Percentiles rank a stretch among this genome's conserved stretches.
phyloP scores from a whole-genome alignment of 92 coral and sea anemone genomes.

The Umimayanthus kanabou region DNA sequence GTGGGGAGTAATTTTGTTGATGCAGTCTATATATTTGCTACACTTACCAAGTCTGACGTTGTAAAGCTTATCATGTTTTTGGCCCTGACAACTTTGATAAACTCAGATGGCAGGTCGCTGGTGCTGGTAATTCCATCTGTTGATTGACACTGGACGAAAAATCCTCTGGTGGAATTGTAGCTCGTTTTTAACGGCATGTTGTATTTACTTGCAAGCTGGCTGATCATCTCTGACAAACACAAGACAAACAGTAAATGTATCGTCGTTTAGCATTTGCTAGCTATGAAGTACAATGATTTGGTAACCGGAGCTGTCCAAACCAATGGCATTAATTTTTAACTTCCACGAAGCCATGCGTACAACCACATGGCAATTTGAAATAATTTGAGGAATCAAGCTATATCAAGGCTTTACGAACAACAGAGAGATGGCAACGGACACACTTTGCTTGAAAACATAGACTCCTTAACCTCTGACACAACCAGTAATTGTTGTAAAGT shows the following conservation, averaged over 20 bases:
- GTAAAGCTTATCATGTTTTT: slow-evolving; percentile 78
- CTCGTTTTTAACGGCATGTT: slow-evolving; percentile 88
- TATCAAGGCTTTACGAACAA: no score
- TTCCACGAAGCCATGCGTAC: no score
- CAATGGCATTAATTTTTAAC: no score
- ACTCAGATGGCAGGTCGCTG: slow-evolving; percentile 77
- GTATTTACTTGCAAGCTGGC: slow-evolving; percentile 82
- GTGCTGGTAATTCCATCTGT: slow-evolving; percentile 65
- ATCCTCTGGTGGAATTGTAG: slow-evolving; percentile 91
- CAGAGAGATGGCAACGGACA: no score
- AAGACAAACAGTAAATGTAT: neutral
- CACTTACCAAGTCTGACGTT: slow-evolving; percentile 87
- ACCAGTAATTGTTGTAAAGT: no score
- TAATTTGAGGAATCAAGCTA: no score
- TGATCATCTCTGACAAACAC: slow-evolving; percentile 71
- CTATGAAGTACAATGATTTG: neutral
- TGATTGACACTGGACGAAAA: slow-evolving; percentile 76
- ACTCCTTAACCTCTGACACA: neutral
- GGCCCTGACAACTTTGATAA: slow-evolving; percentile 79
- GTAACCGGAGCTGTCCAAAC: no score
- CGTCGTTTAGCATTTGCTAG: neutral
- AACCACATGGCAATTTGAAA: no score
- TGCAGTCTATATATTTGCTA: neutral
- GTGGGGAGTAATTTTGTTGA: neutral
- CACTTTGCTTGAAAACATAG: neutral